Base-by-base conservation (phyloP, 2,797 vertebrate genomes). In the Hephaestus fuliginosus region DNA sequence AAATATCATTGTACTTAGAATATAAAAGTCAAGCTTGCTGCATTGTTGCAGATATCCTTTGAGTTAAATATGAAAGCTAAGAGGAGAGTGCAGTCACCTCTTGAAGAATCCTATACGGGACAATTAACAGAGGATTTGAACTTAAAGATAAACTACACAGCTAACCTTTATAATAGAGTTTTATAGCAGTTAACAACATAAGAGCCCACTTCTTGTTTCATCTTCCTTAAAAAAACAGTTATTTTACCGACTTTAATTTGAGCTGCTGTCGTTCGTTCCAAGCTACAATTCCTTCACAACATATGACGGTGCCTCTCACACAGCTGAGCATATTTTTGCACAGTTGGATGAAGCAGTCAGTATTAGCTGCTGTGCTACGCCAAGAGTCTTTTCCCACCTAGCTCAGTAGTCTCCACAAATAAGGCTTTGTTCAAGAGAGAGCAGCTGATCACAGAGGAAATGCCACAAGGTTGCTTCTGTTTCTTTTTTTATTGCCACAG, bases 401-500 rank as follows among this genome's bases (percentile, higher is more conserved):
- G 73, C 79, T 63, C 69, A 76, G 63, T 72, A 67, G 70, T 69
- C 46, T 78, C 58, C 75, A 93, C 89, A 95, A 83, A 86, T 60
- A 61, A 46, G 18, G 76, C 91, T 91, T 94, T 94, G 92, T 94
- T 92, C 63, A 58, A 74, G 15, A 76, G 60, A 70, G 68, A 90
- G 87, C 93, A 93, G 92, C 90, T 93, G 93, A 94, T 92, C 85
- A 67, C 69, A 84, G 77, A 70, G 77, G 70, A 84, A 91, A 85
- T 76, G 60, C 84, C 84, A 87, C 84, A 89, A 79, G 66, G 76
- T 71, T 51, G 49, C 39, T 71, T 78, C 55, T 70, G 63, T 66
- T 22, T 75, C 3, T 51, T 62, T 48, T 58, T 52, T 69, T 49
- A 52, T 63, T 51, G 53, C 56, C 18, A 68, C 49, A 78, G 68